Evolutionary conservation across 2,113 vertebrate genomes (phyloP), one percentile per base, ranked within the genome.

Genomic region (Lagopus leucura): DNA sequence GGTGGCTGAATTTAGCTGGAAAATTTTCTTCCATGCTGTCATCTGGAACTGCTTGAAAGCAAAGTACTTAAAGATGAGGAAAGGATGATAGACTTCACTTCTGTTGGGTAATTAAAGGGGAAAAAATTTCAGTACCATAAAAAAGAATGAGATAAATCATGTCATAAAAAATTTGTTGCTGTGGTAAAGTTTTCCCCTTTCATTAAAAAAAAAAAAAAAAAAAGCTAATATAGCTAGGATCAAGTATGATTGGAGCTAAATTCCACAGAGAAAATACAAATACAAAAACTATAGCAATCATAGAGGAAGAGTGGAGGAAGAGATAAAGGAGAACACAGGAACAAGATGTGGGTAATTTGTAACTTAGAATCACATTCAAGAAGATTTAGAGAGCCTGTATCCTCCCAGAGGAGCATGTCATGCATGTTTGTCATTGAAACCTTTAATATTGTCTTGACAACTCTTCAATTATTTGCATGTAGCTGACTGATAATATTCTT

Each of bases 1-100:
- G 47, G 88, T 77, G 89, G 8, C 32, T 64, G 8, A 42, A 55
- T 2, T 30, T 52, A 75, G 48, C 32, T 82, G 80, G 66, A 52
- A 93, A 93, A 70, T 16, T 81, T 74, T 78, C 21, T 84, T 92
- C 91, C 48, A 50, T 77, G 75, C 67, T 88, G 52, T 89, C 91
- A 94, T 94, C 91, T 96, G 93, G 90, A 95, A 90, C 40, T 81
- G 38, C 32, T 94, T 96, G 90, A 94, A 91, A 94, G 73, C 60
- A 69, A 88, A 91, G 61, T 52, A 72, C 43, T 84, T 42, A 82
- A 94, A 90, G 70, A 95, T 70, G 93, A 90, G 61, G 73, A 83
- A 79, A 70, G 73, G 85, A 94, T 78, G 86, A 91, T 82, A 78
- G n/a, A 65, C 36, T 91, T 88, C 84, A 70, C 80, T 96, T 93